These are phyloP conservation scores for Myotis vivesi DNA, from an alignment of 2,797 vertebrate species.

Conservation along the genomic window DNA sequence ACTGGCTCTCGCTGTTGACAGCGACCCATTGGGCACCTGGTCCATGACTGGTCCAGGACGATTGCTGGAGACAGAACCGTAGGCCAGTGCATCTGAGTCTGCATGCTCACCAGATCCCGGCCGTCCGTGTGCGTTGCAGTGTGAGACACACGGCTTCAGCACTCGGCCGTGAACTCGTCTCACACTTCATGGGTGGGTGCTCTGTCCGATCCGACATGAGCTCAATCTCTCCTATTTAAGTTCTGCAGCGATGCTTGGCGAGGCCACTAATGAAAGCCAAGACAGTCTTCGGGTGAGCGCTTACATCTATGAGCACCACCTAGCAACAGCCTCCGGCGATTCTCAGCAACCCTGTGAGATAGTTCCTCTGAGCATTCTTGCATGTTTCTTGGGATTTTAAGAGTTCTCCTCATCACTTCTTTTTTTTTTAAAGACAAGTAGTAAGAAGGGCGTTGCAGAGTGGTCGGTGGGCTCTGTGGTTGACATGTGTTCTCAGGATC, in stretches of 20 bases:
- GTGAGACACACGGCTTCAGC: background rate
- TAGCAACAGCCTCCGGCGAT: slow-evolving; percentile 6
- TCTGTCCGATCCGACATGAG: background rate
- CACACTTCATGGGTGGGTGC: background rate
- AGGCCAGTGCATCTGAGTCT: background rate
- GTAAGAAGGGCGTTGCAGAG: background rate
- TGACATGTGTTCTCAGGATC: background rate
- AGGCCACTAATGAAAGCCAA: slow-evolving; percentile 33
- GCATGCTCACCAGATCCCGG: background rate
- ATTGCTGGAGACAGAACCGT: background rate
- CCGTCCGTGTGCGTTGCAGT: accelerated
- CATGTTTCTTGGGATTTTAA: background rate
- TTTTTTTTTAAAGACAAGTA: background rate
- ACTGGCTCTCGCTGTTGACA: background rate
- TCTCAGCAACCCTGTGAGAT: background rate
- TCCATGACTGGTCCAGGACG: background rate
- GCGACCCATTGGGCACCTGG: background rate
- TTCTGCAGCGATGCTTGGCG: background rate
- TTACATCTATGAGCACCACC: background rate
- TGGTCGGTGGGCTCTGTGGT: background rate
- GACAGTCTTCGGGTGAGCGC: background rate
- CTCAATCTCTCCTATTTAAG: background rate
- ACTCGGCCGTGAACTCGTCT: accelerated
- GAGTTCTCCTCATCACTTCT: background rate
- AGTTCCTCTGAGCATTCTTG: background rate